Evolutionary conservation across 2,113 vertebrate genomes (phyloP).

Genomic region (Hylia prasina): DNA sequence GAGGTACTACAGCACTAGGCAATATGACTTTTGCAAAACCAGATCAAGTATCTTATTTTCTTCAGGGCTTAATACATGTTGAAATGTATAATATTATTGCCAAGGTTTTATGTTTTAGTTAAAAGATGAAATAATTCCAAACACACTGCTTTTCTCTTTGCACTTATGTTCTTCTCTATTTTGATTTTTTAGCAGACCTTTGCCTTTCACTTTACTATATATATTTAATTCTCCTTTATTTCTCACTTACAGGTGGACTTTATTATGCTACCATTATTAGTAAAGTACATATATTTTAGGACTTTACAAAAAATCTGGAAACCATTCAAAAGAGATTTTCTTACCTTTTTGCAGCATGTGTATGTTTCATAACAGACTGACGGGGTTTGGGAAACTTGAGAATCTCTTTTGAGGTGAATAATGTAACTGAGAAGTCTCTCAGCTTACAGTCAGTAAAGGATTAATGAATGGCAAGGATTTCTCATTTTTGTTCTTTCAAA

Average conservation of each 20-base stretch:
- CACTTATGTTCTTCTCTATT: neutral
- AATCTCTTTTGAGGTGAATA: neutral
- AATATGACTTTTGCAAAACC: neutral
- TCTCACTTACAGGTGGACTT: neutral
- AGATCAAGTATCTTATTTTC: neutral
- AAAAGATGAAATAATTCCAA: neutral
- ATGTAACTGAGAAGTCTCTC: neutral
- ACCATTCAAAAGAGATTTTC: neutral
- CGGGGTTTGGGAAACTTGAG: neutral
- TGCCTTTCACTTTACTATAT: neutral
- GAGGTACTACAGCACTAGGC: neutral
- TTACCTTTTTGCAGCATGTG: neutral
- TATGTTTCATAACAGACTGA: neutral
- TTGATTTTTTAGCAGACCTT: neutral
- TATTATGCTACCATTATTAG: neutral
- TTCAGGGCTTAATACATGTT: neutral
- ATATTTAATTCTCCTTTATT: neutral
- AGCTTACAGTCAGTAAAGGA: neutral
- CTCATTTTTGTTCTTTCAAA: neutral
- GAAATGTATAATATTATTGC: neutral
- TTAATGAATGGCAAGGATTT: neutral
- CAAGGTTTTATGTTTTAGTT: neutral
- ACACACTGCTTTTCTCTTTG: neutral
- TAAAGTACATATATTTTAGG: neutral
- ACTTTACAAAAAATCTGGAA: neutral